Evolutionary conservation across 2,113 vertebrate species (phyloP).

Genomic region (Mola mola): DNA sequence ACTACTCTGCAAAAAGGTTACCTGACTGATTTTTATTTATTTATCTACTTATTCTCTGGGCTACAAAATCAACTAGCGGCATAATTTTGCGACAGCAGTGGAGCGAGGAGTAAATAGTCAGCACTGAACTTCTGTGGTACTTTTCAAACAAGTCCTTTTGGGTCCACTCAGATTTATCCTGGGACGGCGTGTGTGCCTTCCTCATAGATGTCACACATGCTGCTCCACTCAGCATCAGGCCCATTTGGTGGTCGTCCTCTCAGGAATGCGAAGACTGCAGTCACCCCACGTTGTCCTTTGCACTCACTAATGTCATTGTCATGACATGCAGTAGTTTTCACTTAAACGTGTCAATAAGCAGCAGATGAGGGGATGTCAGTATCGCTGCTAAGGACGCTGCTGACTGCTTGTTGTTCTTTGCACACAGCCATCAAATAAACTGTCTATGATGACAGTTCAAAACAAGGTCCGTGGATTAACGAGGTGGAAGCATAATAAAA

Average conservation of each 20-base stretch:
- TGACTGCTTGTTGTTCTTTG: neutral
- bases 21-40: no score
- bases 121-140: no score
- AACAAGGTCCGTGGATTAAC: no score
- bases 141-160: neutral
- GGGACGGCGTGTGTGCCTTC: slow-evolving; percentile 30
- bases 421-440: no score
- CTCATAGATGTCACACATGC: slow-evolving; percentile 61
- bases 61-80: neutral
- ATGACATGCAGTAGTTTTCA: neutral
- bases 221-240: slow-evolving; percentile 53
- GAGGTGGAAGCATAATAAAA: no score
- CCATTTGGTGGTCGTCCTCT: slow-evolving; percentile 60
- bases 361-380: neutral
- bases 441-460: no score
- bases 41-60: no score
- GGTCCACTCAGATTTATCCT: neutral
- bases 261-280: slow-evolving; percentile 56
- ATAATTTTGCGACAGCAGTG: no score
- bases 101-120: no score
- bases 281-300: slow-evolving; percentile 10
- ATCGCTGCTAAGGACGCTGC: neutral
- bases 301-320: slow-evolving; percentile 44
- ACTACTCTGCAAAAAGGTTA: neutral
- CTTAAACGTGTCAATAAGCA: no score